Evolutionary conservation across 2,113 vertebrate genomes (phyloP).

Genomic region (Ahaetulla prasina): DNA sequence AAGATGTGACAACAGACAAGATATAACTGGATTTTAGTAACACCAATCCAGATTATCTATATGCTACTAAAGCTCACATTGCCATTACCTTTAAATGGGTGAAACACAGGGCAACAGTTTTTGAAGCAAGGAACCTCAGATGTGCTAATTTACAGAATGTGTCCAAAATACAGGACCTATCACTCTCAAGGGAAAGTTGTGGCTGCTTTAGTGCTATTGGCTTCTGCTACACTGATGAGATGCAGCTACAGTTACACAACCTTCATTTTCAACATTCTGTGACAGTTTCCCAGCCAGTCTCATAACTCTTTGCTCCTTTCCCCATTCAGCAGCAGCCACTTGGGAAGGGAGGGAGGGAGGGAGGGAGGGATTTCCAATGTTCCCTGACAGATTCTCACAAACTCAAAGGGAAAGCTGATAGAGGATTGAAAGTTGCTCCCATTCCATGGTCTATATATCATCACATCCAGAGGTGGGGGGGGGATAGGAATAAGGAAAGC

Average conservation of each 20-base stretch:
- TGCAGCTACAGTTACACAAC: background rate
- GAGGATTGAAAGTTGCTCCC: background rate
- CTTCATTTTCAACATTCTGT: background rate
- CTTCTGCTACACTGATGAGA: background rate
- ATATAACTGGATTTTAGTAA: background rate
- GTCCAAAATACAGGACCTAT: background rate
- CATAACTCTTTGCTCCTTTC: background rate
- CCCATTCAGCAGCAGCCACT: too few relatives aligned
- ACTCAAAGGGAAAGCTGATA: background rate
- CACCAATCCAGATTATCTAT: background rate
- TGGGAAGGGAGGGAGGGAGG: background rate
- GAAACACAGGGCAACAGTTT: background rate
- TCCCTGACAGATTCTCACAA: background rate
- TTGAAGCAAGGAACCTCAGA: background rate
- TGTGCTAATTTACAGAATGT: background rate
- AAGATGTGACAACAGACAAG: background rate
- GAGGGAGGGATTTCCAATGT: background rate
- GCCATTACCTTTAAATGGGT: background rate
- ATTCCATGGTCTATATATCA: background rate
- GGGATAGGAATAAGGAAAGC: background rate
- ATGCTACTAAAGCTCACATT: background rate
- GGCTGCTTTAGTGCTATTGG: too few relatives aligned
- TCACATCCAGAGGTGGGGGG: background rate
- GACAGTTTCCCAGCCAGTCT: background rate
- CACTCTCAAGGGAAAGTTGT: background rate